Evolutionary conservation across 2,113 vertebrate species (phyloP).

Genomic region (Pachypanchax playfairii): DNA sequence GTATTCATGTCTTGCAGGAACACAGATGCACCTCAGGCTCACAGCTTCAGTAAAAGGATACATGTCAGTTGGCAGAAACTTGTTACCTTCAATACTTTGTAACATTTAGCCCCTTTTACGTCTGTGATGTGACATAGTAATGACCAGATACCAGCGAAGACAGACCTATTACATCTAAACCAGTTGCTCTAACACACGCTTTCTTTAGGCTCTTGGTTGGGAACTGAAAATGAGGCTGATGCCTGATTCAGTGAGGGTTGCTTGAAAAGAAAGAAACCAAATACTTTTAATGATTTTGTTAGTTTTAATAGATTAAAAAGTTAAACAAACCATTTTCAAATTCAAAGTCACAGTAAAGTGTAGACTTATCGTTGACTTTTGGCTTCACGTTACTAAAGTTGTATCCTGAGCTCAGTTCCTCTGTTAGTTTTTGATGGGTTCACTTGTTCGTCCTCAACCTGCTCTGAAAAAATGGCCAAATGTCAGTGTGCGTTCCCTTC

Average conservation of each 20-base stretch:
- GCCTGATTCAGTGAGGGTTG: slow-evolving; percentile 5
- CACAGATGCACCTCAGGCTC: slow-evolving; percentile 1
- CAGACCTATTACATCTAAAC: slow-evolving; percentile 53
- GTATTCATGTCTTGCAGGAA: slow-evolving; percentile 5
- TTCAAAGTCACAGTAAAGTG: not conserved
- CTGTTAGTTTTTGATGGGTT: slow-evolving; percentile 24
- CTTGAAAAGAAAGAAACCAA: slow-evolving; percentile 10
- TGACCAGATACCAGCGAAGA: slow-evolving; percentile 26
- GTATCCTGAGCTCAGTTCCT: not conserved
- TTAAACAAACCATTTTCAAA: not conserved
- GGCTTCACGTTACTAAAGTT: not conserved
- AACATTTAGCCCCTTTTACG: slow-evolving; percentile 44
- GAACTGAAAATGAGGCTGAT: slow-evolving; percentile 7
- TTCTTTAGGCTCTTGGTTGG: slow-evolving; percentile 15
- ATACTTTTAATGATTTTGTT: slow-evolving; percentile 2
- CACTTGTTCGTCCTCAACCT: slow-evolving; percentile 30
- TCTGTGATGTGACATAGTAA: slow-evolving; percentile 35
- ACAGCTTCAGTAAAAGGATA: slow-evolving; percentile 36
- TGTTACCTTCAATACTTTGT: slow-evolving; percentile 27
- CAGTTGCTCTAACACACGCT: slow-evolving; percentile 20
- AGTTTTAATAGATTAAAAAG: not conserved
- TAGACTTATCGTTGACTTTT: not conserved
- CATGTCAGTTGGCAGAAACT: slow-evolving; percentile 1
- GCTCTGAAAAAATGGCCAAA: slow-evolving; percentile 63
- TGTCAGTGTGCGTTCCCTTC: slow-evolving; percentile 73